These are phyloP conservation scores for Trissolcus basalis DNA, from an alignment of 1,140 invertebrate species.

Conservation along the genomic window DNA sequence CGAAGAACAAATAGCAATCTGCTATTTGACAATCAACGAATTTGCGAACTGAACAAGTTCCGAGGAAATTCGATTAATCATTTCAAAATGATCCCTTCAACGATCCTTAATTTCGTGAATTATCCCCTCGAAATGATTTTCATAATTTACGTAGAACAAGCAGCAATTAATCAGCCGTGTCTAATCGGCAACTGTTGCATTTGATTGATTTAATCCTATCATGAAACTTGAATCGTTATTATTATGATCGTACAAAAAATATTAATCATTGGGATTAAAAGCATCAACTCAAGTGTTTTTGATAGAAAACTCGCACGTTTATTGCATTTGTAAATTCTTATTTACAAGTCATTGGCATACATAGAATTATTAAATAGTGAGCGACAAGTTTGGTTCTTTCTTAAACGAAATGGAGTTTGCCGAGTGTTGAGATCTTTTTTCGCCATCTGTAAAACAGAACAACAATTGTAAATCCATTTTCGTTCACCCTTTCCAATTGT, in stretches of 20 bases:
- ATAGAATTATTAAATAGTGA: slow-evolving; percentile 15
- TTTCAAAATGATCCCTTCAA: background rate
- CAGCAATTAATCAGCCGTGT: slow-evolving; percentile 28
- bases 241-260: background rate
- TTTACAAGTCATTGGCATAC: slow-evolving; percentile 36
- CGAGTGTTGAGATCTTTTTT: too few relatives aligned
- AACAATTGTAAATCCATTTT: background rate
- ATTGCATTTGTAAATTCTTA: slow-evolving; percentile 32
- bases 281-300: background rate
- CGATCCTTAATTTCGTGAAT: slow-evolving; percentile 6
- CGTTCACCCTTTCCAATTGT: too few relatives aligned
- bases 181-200: slow-evolving; percentile 38
- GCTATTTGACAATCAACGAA: background rate
- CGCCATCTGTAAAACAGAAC: background rate
- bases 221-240: slow-evolving; percentile 1
- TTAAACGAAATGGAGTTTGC: too few relatives aligned
- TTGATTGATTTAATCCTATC: slow-evolving; percentile 17
- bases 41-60: too few relatives aligned
- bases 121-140: slow-evolving; percentile 12
- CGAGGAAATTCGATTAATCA: too few relatives aligned
- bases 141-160: slow-evolving; percentile 13
- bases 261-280: background rate
- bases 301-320: slow-evolving; percentile 25
- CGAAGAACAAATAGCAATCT: background rate
- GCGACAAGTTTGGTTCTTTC: too few relatives aligned